Conservation (phyloP, 2,888 invertebrate genomes). For the Petrolisthes cinctipes region DNA sequence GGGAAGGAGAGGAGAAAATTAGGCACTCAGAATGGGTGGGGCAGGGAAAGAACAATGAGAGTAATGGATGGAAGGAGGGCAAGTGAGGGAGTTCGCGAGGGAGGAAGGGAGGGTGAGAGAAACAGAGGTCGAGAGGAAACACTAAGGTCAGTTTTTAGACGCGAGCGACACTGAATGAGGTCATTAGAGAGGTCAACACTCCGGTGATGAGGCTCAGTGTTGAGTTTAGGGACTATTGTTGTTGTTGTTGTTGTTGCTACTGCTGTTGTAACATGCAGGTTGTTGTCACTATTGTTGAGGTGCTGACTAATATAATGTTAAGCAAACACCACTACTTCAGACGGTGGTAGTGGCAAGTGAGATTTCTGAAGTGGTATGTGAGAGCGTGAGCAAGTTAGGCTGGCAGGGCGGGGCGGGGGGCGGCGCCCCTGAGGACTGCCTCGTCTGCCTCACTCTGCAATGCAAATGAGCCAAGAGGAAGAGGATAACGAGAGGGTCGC, state of each 20-base stretch:
- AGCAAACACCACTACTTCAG: no score
- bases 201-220: constrained; percentile 31
- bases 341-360: no score
- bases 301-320: no score
- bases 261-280: no score
- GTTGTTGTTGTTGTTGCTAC: no score
- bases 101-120: background rate
- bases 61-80: background rate
- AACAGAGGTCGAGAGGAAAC: background rate
- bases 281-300: background rate
- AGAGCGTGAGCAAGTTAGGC: constrained; percentile 43
- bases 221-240: background rate
- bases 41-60: background rate
- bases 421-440: constrained; percentile 41
- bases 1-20: background rate
- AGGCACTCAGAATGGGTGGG: background rate
- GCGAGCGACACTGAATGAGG: constrained; percentile 42
- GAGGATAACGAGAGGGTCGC: constrained; percentile 58
- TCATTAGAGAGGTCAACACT: constrained; percentile 47
- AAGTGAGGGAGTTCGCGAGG: background rate
- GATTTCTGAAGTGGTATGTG: no score
- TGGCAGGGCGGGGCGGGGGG: background rate
- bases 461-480: constrained; percentile 54
- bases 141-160: constrained; percentile 33
- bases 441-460: constrained; percentile 54